phyloP scores from a whole-genome alignment of 2,113 vertebrate species.

The Aviceda subcristata region DNA sequence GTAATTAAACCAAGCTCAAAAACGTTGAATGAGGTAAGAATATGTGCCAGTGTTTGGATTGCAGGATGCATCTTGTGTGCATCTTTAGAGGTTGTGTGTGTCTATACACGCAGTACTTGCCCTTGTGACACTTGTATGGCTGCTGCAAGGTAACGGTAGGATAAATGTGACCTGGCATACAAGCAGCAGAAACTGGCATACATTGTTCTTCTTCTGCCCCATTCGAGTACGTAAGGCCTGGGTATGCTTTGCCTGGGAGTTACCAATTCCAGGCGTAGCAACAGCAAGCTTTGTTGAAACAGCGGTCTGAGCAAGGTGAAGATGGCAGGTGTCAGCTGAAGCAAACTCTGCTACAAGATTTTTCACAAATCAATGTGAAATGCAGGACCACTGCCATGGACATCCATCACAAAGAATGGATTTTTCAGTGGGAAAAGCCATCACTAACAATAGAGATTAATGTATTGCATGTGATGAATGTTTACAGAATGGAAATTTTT shows the following conservation, averaged over 20 bases:
- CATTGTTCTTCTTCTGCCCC: neutral
- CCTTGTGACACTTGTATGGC: fast-evolving
- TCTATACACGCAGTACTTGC: fast-evolving
- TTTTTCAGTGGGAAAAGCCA: neutral
- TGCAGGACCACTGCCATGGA: neutral
- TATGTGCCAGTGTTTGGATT: neutral
- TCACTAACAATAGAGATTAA: neutral
- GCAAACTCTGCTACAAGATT: neutral
- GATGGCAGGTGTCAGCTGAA: neutral
- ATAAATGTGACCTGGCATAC: neutral
- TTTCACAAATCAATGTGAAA: neutral
- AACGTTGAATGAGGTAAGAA: neutral
- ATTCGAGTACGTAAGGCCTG: neutral
- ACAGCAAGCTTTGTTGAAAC: neutral
- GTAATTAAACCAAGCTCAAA: neutral
- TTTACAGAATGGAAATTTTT: neutral
- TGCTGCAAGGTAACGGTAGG: neutral
- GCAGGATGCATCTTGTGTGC: neutral
- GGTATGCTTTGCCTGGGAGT: neutral
- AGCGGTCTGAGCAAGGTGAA: neutral
- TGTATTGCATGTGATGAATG: neutral
- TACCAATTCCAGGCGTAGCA: neutral
- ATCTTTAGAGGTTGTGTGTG: too few relatives aligned
- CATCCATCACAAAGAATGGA: neutral
- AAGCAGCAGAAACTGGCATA: too few relatives aligned